Evolutionary conservation across 2,888 invertebrate genomes (phyloP).

Genomic region (Acanthosepion pharaonis): DNA sequence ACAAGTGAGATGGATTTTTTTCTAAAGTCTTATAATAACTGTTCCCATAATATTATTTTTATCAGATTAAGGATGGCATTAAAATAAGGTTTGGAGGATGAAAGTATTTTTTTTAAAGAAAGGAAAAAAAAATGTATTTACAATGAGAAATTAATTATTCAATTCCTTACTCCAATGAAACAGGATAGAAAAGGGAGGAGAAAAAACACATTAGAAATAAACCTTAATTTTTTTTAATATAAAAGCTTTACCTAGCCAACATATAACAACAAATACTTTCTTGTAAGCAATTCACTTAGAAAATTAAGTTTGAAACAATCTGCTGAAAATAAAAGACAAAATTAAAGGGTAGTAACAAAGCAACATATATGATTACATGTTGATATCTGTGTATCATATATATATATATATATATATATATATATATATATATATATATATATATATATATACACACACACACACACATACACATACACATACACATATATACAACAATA

Average conservation of each 20-base stretch:
- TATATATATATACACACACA: background rate
- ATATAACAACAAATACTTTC: no score
- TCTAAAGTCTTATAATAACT: background rate
- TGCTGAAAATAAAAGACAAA: background rate
- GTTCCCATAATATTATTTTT: background rate
- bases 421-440: slow-evolving; percentile 2
- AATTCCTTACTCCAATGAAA: no score
- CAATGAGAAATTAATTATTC: no score
- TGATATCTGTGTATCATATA: background rate
- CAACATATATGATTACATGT: background rate
- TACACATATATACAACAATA: background rate
- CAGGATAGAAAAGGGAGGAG: no score
- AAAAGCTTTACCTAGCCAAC: no score
- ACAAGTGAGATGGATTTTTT: background rate
- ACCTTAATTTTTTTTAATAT: no score
- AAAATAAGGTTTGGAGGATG: no score
- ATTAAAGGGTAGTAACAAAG: background rate
- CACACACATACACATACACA: background rate
- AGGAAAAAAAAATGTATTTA: no score
- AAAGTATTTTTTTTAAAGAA: no score
- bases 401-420: background rate
- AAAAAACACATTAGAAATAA: no score
- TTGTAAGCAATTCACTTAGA: background rate
- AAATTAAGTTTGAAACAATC: background rate
- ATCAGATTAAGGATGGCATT: background rate